These are phyloP conservation scores for Balanococcus diminutus DNA, from an alignment of 2,888 invertebrate genomes.

Conservation along the genomic window DNA sequence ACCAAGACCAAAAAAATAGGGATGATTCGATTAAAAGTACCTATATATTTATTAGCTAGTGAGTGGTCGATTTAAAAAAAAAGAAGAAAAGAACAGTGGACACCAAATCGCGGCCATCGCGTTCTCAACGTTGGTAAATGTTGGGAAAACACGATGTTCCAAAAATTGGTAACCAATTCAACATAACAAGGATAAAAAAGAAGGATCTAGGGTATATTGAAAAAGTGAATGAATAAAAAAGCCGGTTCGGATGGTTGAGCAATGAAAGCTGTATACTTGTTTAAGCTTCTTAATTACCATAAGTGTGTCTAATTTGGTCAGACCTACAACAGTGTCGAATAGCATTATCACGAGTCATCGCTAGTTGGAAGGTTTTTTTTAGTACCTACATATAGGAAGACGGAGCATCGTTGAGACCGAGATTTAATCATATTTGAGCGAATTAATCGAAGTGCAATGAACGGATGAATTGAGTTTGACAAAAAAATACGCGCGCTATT, in stretches of 20 bases:
- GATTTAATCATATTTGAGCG: conserved; percentile 8
- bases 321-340: conserved; percentile 54
- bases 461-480: conserved; percentile 3
- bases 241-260: conserved; percentile 55
- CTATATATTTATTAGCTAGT: not conserved
- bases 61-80: not conserved
- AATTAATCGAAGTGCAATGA: conserved; percentile 18
- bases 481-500: not conserved
- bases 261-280: conserved; percentile 53
- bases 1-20: too few species aligned
- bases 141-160: too few species aligned
- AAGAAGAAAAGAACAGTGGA: not conserved
- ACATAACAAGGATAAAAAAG: conserved; percentile 17
- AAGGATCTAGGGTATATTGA: conserved; percentile 40
- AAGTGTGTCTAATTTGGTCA: conserved; percentile 55
- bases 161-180: conserved; percentile 29
- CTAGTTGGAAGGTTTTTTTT: conserved; percentile 37
- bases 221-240: conserved; percentile 51
- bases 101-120: not conserved
- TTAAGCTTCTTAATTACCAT: conserved; percentile 55
- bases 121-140: not conserved
- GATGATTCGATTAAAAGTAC: not conserved
- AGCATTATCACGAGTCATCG: conserved; percentile 54
- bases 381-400: not conserved
- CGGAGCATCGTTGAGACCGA: not conserved